Conservation (phyloP, 2,113 vertebrate species). For the Helogale parvula region DNA sequence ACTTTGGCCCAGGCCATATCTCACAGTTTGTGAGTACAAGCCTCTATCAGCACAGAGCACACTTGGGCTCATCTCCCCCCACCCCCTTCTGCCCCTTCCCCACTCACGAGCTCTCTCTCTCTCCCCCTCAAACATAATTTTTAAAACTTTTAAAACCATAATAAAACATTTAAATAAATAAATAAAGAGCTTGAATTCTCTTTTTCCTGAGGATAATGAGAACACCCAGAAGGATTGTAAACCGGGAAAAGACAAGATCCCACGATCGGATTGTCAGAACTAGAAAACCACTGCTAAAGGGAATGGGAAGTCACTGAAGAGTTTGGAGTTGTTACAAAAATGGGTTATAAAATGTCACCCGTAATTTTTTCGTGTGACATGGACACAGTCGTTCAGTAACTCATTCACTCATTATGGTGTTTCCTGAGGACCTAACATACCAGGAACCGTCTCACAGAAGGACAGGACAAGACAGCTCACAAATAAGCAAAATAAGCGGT, state of each 20-base stretch:
- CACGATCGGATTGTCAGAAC: not conserved
- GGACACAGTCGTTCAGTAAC: not conserved
- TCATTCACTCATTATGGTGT: not conserved
- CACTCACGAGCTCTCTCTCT: too few species aligned
- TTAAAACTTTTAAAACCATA: too few species aligned
- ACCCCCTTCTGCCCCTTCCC: too few species aligned
- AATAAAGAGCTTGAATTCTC: not conserved
- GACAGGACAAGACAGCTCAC: not conserved
- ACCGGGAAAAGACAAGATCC: not conserved
- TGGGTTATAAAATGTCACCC: not conserved
- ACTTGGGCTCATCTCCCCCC: too few species aligned
- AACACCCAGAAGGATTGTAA: not conserved
- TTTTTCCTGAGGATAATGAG: not conserved
- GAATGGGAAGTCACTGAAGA: not conserved
- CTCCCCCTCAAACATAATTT: too few species aligned
- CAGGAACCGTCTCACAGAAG: not conserved
- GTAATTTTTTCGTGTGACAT: not conserved
- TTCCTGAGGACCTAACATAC: not conserved
- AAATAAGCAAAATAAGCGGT: not conserved
- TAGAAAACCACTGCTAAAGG: not conserved
- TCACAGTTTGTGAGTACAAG: too few species aligned
- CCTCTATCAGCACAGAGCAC: too few species aligned
- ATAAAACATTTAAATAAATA: too few species aligned
- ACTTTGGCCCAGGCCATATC: too few species aligned
- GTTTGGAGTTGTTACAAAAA: not conserved